Evolutionary conservation across 2,888 invertebrate genomes (phyloP).

Genomic region (Tetragnatha montana): DNA sequence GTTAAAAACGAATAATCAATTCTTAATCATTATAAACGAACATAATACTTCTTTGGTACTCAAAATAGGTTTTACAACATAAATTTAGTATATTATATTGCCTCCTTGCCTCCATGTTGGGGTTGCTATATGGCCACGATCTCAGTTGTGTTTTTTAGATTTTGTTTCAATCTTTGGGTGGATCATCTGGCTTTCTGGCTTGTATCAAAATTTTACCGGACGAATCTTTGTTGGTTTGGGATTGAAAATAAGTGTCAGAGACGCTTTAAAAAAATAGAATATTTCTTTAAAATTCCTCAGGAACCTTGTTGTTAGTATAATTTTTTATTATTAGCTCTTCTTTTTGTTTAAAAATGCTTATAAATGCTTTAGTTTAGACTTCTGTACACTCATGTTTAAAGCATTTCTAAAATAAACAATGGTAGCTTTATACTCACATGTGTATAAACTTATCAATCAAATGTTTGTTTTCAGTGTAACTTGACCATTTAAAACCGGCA

Average conservation of each 20-base stretch:
- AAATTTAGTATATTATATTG: too few species aligned
- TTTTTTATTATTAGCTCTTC: background rate
- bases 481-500: too few species aligned
- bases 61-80: too few species aligned
- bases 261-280: constrained; percentile 30
- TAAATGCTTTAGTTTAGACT: background rate
- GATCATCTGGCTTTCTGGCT: constrained; percentile 49
- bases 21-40: too few species aligned
- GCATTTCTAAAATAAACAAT: constrained; percentile 35
- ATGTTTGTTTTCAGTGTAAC: background rate
- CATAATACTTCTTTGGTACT: too few species aligned
- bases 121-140: constrained; percentile 5
- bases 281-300: constrained; percentile 23
- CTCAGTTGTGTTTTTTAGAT: constrained; percentile 2
- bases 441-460: background rate
- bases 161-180: constrained; percentile 48
- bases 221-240: constrained; percentile 45
- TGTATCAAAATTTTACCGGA: constrained; percentile 52
- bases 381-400: background rate
- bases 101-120: background rate
- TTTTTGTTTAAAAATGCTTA: background rate
- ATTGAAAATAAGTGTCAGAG: constrained; percentile 22
- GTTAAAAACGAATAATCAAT: too few species aligned
- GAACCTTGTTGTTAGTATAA: constrained; percentile 20
- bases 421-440: constrained; percentile 9